Percentiles rank a stretch among this genome's conserved stretches.
These are phyloP conservation scores for Eulemur albifrons DNA, from an alignment of 2,797 vertebrate species.

Conservation along the genomic window DNA sequence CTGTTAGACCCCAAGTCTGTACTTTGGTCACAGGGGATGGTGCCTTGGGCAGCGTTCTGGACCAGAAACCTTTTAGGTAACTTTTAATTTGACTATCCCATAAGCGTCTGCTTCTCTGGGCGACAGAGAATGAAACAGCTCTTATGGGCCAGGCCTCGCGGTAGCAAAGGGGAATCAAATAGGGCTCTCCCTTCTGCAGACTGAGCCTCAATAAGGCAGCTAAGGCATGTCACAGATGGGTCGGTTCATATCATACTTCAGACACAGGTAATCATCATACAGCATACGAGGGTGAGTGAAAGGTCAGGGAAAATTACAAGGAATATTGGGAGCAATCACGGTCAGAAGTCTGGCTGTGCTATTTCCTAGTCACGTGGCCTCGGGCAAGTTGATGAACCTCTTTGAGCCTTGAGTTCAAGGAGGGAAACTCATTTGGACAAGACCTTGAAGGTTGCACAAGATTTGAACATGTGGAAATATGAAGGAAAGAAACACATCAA, in stretches of 20 bases:
- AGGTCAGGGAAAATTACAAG: background rate
- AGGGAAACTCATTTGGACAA: background rate
- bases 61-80: background rate
- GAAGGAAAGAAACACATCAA: background rate
- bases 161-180: background rate
- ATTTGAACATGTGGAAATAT: background rate
- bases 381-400: slow-evolving; percentile 13
- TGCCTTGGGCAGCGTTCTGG: background rate
- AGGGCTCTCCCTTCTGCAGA: background rate
- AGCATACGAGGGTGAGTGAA: background rate
- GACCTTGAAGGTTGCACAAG: background rate
- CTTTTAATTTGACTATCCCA: background rate
- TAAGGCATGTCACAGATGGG: background rate
- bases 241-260: background rate
- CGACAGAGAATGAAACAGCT: background rate
- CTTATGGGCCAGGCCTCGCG: background rate
- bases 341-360: background rate
- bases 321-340: background rate
- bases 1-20: background rate
- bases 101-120: background rate
- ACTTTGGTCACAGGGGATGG: background rate
- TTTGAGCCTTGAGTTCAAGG: background rate
- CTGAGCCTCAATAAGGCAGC: background rate
- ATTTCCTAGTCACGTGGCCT: background rate
- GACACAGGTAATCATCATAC: background rate